Percentiles rank a stretch among this genome's conserved stretches.
phyloP scores from a whole-genome alignment of 2,113 vertebrate species.

The Chitala chitala region DNA sequence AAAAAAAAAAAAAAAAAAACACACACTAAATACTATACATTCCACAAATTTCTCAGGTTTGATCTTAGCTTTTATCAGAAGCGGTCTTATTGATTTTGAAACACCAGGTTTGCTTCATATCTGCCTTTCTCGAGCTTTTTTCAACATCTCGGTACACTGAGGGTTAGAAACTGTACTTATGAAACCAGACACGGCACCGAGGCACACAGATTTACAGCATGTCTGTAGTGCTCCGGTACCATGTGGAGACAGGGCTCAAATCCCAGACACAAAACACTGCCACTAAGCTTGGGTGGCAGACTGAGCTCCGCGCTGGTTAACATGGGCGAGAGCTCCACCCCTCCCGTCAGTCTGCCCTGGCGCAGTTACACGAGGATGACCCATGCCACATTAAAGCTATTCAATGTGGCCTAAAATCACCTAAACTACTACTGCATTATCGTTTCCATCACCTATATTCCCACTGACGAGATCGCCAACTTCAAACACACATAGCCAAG shows the following conservation, averaged over 20 bases:
- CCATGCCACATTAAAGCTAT: not conserved
- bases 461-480: not conserved
- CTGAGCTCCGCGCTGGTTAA: constrained; percentile 37
- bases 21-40: not conserved
- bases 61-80: not conserved
- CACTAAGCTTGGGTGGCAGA: constrained; percentile 38
- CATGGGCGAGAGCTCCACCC: constrained; percentile 23
- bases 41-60: not conserved
- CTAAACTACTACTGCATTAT: too few species aligned
- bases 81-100: not conserved
- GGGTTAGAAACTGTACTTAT: not conserved
- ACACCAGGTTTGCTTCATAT: not conserved
- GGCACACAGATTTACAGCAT: too few species aligned
- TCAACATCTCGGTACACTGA: too few species aligned
- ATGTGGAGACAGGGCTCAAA: not conserved
- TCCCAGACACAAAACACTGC: not conserved
- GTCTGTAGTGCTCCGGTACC: not conserved
- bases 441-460: not conserved
- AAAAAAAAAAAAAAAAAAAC: too few species aligned
- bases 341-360: not conserved
- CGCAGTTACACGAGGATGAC: not conserved
- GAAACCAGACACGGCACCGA: too few species aligned
- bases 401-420: too few species aligned
- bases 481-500: not conserved
- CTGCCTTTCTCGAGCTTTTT: not conserved